A percentile compares a stretch with the other conserved stretches of the same genome.
phyloP scores from a whole-genome alignment of 2,797 vertebrate species.

The Cyclura pinguis region DNA sequence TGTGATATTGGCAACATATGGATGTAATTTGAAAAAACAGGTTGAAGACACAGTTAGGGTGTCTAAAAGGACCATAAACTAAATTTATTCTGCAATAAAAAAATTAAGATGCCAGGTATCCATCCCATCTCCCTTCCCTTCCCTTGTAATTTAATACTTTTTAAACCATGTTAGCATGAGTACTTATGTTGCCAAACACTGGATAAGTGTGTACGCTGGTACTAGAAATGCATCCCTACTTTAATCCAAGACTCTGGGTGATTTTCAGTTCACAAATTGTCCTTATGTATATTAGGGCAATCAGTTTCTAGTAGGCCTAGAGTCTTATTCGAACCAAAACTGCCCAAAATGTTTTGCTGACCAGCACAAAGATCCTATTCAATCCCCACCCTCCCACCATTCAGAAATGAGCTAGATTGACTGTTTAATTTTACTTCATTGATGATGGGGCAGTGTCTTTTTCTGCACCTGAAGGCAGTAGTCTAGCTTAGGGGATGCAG shows the following conservation, averaged over 20 bases:
- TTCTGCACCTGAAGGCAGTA: neutral
- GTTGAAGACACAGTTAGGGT: constrained; percentile 61
- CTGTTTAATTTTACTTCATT: neutral
- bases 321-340: neutral
- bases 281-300: neutral
- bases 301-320: neutral
- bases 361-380: neutral
- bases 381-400: neutral
- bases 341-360: neutral
- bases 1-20: constrained; percentile 60
- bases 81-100: constrained; percentile 65
- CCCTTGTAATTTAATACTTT: neutral
- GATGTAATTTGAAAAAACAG: constrained; percentile 61
- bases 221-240: neutral
- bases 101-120: constrained; percentile 32
- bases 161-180: neutral
- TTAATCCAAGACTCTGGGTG: neutral
- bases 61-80: constrained; percentile 62
- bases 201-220: neutral
- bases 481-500: neutral
- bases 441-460: neutral
- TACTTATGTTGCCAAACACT: neutral
- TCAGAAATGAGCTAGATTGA: neutral
- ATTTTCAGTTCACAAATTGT: neutral
- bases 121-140: constrained; percentile 23